phyloP scores from a whole-genome alignment of 2,113 vertebrate genomes.

The Mus spicilegus region DNA sequence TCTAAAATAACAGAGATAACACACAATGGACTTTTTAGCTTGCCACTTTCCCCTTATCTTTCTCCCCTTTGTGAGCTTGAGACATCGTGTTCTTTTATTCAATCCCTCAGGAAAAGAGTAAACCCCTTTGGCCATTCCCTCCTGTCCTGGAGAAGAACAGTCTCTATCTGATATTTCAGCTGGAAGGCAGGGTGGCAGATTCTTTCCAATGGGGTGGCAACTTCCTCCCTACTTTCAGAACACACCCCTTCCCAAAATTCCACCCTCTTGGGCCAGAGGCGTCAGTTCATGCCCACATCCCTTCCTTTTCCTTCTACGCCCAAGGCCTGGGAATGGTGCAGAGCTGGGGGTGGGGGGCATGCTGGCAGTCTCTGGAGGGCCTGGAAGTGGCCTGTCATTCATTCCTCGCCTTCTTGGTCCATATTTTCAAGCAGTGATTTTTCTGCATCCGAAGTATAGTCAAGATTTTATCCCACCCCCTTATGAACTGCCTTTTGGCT shows the following conservation, averaged over 20 bases:
- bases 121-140: slow-evolving; percentile 35
- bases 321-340: slow-evolving; percentile 65
- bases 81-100: slow-evolving; percentile 78
- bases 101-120: slow-evolving; percentile 61
- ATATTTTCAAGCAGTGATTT: neutral
- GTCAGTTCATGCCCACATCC: slow-evolving; percentile 71
- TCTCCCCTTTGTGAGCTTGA: slow-evolving; percentile 67
- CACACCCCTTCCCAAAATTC: slow-evolving; percentile 79
- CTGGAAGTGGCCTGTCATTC: neutral
- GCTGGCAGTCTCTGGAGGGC: neutral
- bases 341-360: neutral
- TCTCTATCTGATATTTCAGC: slow-evolving; percentile 80
- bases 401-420: neutral
- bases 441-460: neutral
- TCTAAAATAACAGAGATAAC: slow-evolving; percentile 83
- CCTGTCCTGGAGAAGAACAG: slow-evolving; percentile 69
- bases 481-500: neutral
- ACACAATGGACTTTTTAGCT: slow-evolving; percentile 74
- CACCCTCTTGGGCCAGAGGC: slow-evolving; percentile 48
- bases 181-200: slow-evolving; percentile 79
- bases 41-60: slow-evolving; percentile 75
- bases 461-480: neutral
- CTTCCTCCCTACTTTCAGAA: slow-evolving; percentile 76
- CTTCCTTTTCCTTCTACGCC: slow-evolving; percentile 79
- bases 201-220: slow-evolving; percentile 80